Conservation (phyloP, 2,797 vertebrate genomes). For the Molossus molossus region DNA sequence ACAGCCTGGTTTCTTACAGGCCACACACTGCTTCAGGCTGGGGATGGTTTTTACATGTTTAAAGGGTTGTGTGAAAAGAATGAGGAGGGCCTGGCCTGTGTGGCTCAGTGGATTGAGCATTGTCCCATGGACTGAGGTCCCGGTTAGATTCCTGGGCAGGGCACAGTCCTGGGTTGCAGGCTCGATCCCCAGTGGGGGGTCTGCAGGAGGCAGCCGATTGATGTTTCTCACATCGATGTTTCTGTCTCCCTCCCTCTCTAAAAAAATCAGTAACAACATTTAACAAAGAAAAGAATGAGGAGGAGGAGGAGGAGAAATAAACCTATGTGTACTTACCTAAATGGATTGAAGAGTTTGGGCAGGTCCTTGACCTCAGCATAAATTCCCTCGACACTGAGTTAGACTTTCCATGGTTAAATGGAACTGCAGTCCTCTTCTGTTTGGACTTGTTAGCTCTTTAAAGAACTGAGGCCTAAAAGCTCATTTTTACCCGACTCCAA, state of each 20-base stretch:
- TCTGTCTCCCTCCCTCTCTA: too few relatives aligned
- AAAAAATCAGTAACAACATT: too few relatives aligned
- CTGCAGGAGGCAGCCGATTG: too few relatives aligned
- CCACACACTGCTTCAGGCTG: background rate
- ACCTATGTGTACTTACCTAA: background rate
- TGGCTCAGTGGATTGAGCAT: too few relatives aligned
- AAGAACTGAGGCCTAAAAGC: background rate
- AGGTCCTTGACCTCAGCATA: background rate
- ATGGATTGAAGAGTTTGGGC: background rate
- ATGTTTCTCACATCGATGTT: too few relatives aligned
- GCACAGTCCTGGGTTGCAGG: too few relatives aligned
- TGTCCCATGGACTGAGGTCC: too few relatives aligned
- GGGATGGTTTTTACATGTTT: background rate
- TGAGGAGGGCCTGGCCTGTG: too few relatives aligned
- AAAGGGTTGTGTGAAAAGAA: background rate
- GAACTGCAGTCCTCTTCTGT: background rate
- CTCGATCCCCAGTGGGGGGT: too few relatives aligned
- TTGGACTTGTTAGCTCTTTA: background rate
- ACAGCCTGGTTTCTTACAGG: background rate
- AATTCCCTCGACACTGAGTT: background rate
- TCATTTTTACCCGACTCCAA: background rate
- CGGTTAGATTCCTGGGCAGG: too few relatives aligned
- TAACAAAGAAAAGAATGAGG: too few relatives aligned
- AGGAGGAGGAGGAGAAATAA: background rate
- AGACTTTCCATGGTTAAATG: background rate